Evolutionary conservation across 2,113 vertebrate species (phyloP).

Genomic region (Cercocebus atys): DNA sequence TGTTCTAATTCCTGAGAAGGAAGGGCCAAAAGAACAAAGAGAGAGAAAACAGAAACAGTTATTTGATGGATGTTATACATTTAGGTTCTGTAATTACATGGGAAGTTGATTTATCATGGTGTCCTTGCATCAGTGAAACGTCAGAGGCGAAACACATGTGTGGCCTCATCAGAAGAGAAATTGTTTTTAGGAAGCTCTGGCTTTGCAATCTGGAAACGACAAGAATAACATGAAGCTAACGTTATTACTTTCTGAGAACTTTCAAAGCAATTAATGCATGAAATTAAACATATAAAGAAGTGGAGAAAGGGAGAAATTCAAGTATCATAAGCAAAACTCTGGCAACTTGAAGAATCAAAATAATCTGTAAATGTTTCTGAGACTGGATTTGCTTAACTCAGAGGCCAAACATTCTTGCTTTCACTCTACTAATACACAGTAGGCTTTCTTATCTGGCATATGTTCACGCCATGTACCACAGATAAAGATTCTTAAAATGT

Average conservation of each 20-base stretch:
- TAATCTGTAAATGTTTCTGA: not conserved
- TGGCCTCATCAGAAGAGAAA: constrained; percentile 66
- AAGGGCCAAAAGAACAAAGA: not conserved
- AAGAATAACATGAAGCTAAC: constrained; percentile 33
- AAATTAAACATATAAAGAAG: constrained; percentile 71
- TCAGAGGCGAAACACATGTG: constrained; percentile 34
- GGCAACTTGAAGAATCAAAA: constrained; percentile 10
- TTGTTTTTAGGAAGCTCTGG: constrained; percentile 55
- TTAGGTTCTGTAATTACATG: constrained; percentile 72
- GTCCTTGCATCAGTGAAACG: constrained; percentile 67
- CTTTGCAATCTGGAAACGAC: constrained; percentile 49
- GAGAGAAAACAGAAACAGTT: constrained; percentile 51
- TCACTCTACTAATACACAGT: not conserved
- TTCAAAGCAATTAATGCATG: constrained; percentile 68
- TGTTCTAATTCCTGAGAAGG: not conserved
- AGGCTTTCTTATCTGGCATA: not conserved
- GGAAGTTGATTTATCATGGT: constrained; percentile 74
- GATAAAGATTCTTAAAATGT: constrained; percentile 13
- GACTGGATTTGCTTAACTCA: constrained; percentile 22
- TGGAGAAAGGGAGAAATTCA: constrained; percentile 27
- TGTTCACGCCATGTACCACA: not conserved
- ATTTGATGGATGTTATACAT: constrained; percentile 71
- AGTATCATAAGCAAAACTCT: constrained; percentile 47
- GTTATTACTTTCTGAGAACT: constrained; percentile 72
- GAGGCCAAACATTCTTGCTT: not conserved